Base-by-base conservation (phyloP, 35 echinoderm and acorn worm genomes). In the Chiridota heheva region DNA sequence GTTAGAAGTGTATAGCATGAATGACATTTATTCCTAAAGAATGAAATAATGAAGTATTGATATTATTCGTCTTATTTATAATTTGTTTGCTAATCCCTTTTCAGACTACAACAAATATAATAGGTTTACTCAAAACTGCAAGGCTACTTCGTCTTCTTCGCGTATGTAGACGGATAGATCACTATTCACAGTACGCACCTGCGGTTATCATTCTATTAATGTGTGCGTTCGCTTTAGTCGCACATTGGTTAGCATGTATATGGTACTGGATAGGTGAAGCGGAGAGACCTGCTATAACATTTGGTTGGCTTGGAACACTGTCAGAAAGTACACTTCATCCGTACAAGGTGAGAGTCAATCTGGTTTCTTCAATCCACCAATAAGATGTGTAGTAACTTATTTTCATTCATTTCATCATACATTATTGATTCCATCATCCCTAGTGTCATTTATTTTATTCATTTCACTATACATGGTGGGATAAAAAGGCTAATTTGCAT, bases 161-260 rank as follows among this genome's bases (percentile, higher is more conserved):
- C 20, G 93, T 97, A 22, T 88, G 84, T 1, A 84, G 93, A 35
- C 70, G 84, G 16, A 39, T 97, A n/a, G 93, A 97, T 46, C 84
- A 90, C 46, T 97, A 97, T 63, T 97, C 93, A 1, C 93, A 97
- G 72, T 97, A 90, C 60, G 93, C 88, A 5, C 93, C 93, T 24
- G 93, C 93, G 24, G 93, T 97, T 7, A 80, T 97, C 2, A 77
- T 72, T 7, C 62, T 97, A 26, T 73, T 97, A 0, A 97, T 97
- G 93, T 88, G 84, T 58, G 89, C 88, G 42, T 97, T 97, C 35
- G 85, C 93, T 0, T 60, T 97, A 13, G 88, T 91, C 20, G 89
- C 93, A 10, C 93, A 97, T 62, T 97, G 93, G 93, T 76, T 97
- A 59, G 93, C 93, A 17, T 97, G 93, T 73, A 84, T 91, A 13